These are phyloP conservation scores for Lerema accius DNA, from an alignment of 1,140 invertebrate species.

Conservation along the genomic window DNA sequence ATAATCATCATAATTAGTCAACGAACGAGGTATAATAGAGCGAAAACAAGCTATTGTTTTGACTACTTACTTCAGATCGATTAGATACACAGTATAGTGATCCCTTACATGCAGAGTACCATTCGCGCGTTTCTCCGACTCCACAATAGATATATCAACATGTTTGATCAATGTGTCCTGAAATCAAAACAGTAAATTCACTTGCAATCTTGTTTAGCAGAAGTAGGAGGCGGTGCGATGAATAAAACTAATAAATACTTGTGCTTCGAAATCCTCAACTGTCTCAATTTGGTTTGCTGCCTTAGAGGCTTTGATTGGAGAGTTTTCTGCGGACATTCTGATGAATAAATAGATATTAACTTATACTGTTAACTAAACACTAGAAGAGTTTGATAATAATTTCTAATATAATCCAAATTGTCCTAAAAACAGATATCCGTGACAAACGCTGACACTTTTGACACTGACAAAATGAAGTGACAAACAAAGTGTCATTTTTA, in stretches of 20 bases:
- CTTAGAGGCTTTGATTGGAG: slow-evolving; percentile 63
- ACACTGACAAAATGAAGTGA: not conserved
- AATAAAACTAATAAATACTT: slow-evolving; percentile 56
- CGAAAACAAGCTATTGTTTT: slow-evolving; percentile 49
- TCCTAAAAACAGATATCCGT: not conserved
- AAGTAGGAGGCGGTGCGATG: slow-evolving; percentile 59
- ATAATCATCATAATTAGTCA: slow-evolving; percentile 16
- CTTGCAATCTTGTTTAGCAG: slow-evolving; percentile 29
- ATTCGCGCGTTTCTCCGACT: slow-evolving; percentile 92
- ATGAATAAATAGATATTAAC: not conserved
- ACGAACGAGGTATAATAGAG: slow-evolving; percentile 35
- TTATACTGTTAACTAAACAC: not conserved
- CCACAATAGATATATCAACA: slow-evolving; percentile 91
- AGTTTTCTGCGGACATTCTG: slow-evolving; percentile 70
- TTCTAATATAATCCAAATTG: not conserved
- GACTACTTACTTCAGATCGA: slow-evolving; percentile 89
- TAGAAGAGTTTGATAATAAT: slow-evolving; percentile 1
- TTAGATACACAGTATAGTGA: slow-evolving; percentile 92
- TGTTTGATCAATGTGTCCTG: slow-evolving; percentile 89
- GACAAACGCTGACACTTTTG: not conserved
- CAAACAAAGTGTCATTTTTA: no score
- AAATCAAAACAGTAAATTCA: slow-evolving; percentile 65
- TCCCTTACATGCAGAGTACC: slow-evolving; percentile 91
- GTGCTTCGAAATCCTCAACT: slow-evolving; percentile 66
- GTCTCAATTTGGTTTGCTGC: slow-evolving; percentile 59